Evolutionary conservation across 2,113 vertebrate genomes (phyloP).

Genomic region (Elgaria multicarinata): DNA sequence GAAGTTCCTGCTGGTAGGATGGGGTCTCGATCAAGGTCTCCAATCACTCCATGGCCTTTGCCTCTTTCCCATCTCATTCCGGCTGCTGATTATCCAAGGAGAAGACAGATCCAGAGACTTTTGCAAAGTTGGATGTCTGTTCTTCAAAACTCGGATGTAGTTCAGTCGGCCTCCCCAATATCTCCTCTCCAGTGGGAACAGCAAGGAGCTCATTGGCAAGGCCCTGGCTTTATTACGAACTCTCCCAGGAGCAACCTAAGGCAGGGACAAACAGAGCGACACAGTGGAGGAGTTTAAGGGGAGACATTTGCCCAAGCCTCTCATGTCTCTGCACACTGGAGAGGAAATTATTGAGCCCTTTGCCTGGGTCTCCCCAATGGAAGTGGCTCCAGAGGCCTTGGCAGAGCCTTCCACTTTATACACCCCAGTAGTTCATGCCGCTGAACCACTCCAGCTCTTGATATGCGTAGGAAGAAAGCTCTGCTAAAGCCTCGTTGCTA

Average conservation of each 20-base stretch:
- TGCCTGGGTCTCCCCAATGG: neutral
- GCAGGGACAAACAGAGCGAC: neutral
- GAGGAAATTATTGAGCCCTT: neutral
- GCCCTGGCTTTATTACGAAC: neutral
- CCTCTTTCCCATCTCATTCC: neutral
- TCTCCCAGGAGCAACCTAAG: neutral
- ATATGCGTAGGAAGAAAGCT: neutral
- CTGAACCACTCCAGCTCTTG: neutral
- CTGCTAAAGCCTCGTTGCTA: neutral
- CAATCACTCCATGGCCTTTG: accelerated
- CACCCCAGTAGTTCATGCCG: neutral
- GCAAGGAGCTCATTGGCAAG: neutral
- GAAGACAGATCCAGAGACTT: constrained; percentile 33
- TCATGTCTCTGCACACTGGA: neutral
- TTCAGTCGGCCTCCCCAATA: neutral
- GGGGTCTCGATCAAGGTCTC: constrained; percentile 52
- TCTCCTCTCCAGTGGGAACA: neutral
- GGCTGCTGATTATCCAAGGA: constrained; percentile 49
- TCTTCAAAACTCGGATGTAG: too few species aligned
- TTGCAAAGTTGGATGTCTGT: neutral
- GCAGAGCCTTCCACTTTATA: neutral
- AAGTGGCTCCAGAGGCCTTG: neutral
- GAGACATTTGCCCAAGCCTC: neutral
- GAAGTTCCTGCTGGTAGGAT: neutral
- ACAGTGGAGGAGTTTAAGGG: too few species aligned